Conservation (phyloP, 1,140 invertebrate genomes). For the Drosophila baimaii region DNA sequence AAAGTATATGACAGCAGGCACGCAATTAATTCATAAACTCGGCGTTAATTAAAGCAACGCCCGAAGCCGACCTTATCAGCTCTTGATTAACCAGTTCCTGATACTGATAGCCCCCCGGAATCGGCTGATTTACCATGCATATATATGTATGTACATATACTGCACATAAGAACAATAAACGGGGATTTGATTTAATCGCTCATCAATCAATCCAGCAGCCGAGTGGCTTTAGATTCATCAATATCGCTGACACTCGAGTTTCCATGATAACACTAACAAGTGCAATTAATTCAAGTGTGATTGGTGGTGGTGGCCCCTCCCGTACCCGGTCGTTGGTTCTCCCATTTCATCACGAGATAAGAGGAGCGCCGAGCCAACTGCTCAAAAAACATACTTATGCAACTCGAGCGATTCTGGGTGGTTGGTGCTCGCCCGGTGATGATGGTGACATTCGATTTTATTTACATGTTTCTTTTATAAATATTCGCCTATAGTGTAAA, state of each 20-base stretch:
- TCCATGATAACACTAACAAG: constrained; percentile 21
- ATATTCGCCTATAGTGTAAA: constrained; percentile 23
- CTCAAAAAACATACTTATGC: background rate
- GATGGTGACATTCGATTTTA: constrained; percentile 22
- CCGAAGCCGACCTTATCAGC: constrained; percentile 9
- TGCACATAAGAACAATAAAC: background rate
- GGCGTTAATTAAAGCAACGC: background rate
- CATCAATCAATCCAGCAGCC: constrained; percentile 21
- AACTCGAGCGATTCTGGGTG: background rate
- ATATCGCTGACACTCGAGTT: constrained; percentile 26
- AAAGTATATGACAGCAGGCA: background rate
- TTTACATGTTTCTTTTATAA: constrained; percentile 36
- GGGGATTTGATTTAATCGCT: constrained; percentile 25
- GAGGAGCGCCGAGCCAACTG: background rate
- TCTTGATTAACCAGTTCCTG: constrained; percentile 16
- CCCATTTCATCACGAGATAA: constrained; percentile 14
- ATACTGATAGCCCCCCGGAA: background rate
- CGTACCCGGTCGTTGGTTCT: background rate
- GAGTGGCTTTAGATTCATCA: constrained; percentile 24
- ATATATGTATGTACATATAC: background rate
- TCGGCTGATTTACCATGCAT: background rate
- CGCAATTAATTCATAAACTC: constrained; percentile 25
- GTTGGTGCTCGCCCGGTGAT: constrained; percentile 22
- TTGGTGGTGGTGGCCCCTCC: background rate
- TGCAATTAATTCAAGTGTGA: constrained; percentile 33